These are phyloP conservation scores for Boloria selene DNA, from an alignment of 2,888 invertebrate genomes.

Conservation along the genomic window DNA sequence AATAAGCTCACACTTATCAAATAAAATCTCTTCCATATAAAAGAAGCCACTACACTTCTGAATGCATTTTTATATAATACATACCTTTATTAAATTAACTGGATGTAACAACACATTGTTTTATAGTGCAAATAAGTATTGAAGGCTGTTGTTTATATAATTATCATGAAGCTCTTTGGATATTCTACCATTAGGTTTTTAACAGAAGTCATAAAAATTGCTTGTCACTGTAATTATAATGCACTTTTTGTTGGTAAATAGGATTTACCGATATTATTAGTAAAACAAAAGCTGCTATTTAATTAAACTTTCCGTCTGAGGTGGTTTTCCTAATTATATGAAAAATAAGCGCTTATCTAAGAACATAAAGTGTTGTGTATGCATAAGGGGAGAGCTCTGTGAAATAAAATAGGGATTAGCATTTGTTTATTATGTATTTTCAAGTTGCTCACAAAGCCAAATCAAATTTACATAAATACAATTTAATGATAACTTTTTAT, in stretches of 20 bases:
- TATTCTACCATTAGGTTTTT: background rate
- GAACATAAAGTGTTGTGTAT: no score
- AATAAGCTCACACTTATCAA: conserved; percentile 1
- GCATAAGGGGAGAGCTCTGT: background rate
- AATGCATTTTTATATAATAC: conserved; percentile 33
- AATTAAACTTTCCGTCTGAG: no score
- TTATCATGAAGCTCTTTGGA: background rate
- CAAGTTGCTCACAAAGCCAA: conserved; percentile 81
- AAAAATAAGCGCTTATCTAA: no score
- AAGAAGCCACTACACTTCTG: conserved; percentile 26
- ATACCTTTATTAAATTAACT: conserved; percentile 36
- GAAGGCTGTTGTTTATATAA: background rate
- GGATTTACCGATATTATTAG: no score
- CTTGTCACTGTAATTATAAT: background rate
- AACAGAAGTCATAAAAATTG: background rate
- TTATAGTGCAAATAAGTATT: conserved; percentile 22
- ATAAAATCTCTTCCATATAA: conserved; percentile 4
- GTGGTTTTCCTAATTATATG: no score
- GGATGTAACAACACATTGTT: conserved; percentile 16
- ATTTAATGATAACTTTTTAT: conserved; percentile 78
- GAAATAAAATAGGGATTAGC: conserved; percentile 77
- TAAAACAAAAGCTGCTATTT: no score
- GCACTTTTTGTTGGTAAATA: no score
- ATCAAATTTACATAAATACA: conserved; percentile 82
- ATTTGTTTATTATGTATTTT: conserved; percentile 81